Evolutionary conservation across 2,888 invertebrate species (phyloP).

Genomic region (Arenicola marina): DNA sequence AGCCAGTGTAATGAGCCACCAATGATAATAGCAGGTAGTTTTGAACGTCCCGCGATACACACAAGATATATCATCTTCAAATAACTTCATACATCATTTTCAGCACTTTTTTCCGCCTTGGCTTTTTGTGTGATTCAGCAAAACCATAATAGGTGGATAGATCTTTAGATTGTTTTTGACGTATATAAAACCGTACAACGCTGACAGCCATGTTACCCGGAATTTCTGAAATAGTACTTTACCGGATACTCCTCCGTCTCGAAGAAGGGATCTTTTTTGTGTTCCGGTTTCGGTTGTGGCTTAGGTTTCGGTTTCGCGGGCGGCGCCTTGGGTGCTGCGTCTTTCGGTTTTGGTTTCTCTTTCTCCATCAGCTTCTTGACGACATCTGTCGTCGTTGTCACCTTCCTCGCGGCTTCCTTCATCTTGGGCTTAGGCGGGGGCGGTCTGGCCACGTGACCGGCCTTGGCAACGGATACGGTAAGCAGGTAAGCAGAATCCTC

Average conservation of each 20-base stretch:
- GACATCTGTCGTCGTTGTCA: slow-evolving; percentile 5
- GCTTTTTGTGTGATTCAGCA: no score
- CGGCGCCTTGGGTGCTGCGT: slow-evolving; percentile 12
- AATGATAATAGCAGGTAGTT: no score
- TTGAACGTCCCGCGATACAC: no score
- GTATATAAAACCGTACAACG: no score
- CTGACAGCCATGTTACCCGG: no score
- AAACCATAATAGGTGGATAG: no score
- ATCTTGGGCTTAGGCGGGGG: slow-evolving; percentile 9
- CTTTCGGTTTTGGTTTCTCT: not conserved
- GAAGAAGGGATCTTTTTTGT: slow-evolving; percentile 54
- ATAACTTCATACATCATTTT: no score
- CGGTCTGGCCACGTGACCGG: slow-evolving; percentile 6
- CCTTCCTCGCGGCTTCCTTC: not conserved
- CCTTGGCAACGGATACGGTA: slow-evolving; percentile 45
- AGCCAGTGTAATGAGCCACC: no score
- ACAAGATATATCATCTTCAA: no score
- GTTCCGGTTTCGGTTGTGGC: slow-evolving; percentile 21
- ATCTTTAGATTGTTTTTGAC: no score
- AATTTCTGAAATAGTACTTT: not conserved
- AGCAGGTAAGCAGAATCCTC: slow-evolving; percentile 54
- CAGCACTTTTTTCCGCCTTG: no score
- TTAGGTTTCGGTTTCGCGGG: slow-evolving; percentile 5
- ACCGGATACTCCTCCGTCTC: slow-evolving; percentile 55
- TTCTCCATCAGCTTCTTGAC: slow-evolving; percentile 6